Base-by-base conservation (phyloP, 2,797 vertebrate genomes). In the Chromobotia macracanthus region DNA sequence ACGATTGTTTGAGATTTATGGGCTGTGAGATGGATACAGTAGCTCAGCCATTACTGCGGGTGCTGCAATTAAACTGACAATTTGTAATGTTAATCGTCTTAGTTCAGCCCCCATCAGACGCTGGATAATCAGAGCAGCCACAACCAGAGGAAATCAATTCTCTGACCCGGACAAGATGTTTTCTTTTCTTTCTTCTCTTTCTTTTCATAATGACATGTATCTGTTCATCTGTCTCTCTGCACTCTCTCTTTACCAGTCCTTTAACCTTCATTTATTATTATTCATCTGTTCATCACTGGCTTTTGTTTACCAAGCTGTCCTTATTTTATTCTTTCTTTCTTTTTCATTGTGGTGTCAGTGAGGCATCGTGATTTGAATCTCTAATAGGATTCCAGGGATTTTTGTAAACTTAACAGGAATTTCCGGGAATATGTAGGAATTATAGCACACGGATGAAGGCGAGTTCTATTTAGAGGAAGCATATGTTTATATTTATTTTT, bases 71-170 rank as follows among this genome's bases (percentile, higher is more conserved):
- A 92, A 91, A 91, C 86, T 86, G 90, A 91, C 89, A 88, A 89
- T 90, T 91, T 92, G 89, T 91, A 91, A 93, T 91, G 87, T 89
- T 89, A 90, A 90, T 90, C 73, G 82, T 84, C 73, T 87, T 87
- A 84, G 87, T 72, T 72, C 72, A 88, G 73, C 82, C 60, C 76
- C 83, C 75, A 87, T 86, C 80, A 84, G 80, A 85, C 75, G 85
- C 88, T 63, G 86, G 75, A 82, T 88, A 89, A 92, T 88, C 87
- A 91, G 86, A 77, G 80, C 66, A 38, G n/a, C n/a, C 31, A 31
- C 35, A 38, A 38, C 35, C 35, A 11, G 41, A 44, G 41, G 83
- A 89, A 91, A 93, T 91, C 90, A 88, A 86, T 87, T 77, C 72
- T 71, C 74, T 48, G 25, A 28, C 48, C 41, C 74, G 60, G 46